phyloP scores from a whole-genome alignment of 1,140 invertebrate genomes.

The Eueides isabella region DNA sequence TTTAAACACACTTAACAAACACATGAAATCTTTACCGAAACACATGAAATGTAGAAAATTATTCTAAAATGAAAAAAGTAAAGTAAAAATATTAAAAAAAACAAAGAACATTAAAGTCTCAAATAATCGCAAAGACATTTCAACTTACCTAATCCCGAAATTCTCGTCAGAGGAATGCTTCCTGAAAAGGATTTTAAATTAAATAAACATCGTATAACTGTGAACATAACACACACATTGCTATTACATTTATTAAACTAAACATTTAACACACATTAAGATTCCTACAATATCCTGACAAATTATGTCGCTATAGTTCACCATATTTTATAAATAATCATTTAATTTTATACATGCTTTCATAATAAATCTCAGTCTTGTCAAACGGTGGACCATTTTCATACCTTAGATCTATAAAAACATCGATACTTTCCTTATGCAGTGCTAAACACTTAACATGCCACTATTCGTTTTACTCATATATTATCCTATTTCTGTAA shows the following conservation, averaged over 20 bases:
- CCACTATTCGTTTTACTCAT: conserved; percentile 28
- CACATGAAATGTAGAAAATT: neutral
- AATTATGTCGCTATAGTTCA: neutral
- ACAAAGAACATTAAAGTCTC: neutral
- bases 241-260: neutral
- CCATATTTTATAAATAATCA: neutral
- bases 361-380: neutral
- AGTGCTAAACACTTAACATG: conserved; percentile 45
- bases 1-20: neutral
- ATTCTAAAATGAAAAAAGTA: too few species aligned
- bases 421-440: conserved; percentile 32
- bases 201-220: neutral
- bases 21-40: neutral
- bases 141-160: conserved; percentile 80
- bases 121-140: neutral
- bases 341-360: neutral
- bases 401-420: conserved; percentile 19
- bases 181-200: conserved; percentile 55
- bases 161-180: conserved; percentile 81
- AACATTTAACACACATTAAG: conserved; percentile 8
- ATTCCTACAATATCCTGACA: neutral
- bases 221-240: neutral
- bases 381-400: neutral
- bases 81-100: too few species aligned
- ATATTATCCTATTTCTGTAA: neutral